Evolutionary conservation across 2,888 invertebrate species (phyloP).

Genomic region (Leptodirus hochenwartii): DNA sequence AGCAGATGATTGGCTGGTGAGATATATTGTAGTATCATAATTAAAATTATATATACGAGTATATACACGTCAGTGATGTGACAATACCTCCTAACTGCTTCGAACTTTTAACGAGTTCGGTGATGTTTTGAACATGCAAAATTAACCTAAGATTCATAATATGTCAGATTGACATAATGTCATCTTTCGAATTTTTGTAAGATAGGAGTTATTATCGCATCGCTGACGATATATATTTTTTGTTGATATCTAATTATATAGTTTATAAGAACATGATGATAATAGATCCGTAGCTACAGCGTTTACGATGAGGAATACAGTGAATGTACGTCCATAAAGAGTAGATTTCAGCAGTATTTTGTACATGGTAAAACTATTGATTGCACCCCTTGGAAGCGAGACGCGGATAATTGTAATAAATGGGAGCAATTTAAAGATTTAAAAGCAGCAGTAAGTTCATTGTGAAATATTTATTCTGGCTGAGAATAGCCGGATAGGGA

Average conservation of each 20-base stretch:
- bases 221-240: conserved; percentile 6
- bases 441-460: conserved; percentile 44
- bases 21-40: no score
- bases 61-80: no score
- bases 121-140: no score
- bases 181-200: no score
- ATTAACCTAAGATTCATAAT: no score
- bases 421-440: conserved; percentile 43
- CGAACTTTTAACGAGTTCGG: no score
- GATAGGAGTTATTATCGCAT: no score
- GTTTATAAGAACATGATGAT: conserved; percentile 14
- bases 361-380: conserved; percentile 52
- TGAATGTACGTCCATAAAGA: conserved; percentile 58
- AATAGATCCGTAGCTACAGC: conserved; percentile 60
- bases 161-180: no score
- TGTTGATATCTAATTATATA: conserved; percentile 8
- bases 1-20: no score
- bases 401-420: conserved; percentile 53
- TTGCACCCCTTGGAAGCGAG: conserved; percentile 64
- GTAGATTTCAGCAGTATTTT: conserved; percentile 74
- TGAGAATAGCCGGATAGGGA: no score
- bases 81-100: no score
- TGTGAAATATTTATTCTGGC: conserved; percentile 2
- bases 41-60: no score
- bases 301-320: conserved; percentile 65